Percentiles rank a stretch among this genome's conserved stretches.
Conservation (phyloP, 1,140 invertebrate species). For the Anadara kagoshimensis region DNA sequence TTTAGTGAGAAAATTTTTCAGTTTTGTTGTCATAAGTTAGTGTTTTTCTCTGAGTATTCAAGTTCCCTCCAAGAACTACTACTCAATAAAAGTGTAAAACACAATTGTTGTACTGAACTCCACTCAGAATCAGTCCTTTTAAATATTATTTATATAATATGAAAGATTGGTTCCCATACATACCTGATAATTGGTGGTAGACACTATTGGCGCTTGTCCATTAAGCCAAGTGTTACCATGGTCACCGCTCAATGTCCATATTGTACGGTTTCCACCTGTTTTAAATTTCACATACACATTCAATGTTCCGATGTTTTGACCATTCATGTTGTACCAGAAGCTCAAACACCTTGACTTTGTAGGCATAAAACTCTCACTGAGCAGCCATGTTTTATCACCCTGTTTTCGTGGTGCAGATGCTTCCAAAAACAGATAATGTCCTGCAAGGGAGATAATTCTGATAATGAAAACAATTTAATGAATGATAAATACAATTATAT, state of each 20-base stretch:
- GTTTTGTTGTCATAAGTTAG: too few species aligned
- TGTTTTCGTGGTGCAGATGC: slow-evolving; percentile 55
- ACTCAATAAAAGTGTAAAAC: neutral
- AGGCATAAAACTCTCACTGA: slow-evolving; percentile 42
- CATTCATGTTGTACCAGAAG: slow-evolving; percentile 67
- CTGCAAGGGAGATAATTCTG: slow-evolving; percentile 32
- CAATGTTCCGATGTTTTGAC: slow-evolving; percentile 51
- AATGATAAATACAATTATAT: too few species aligned
- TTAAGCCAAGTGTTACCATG: slow-evolving; percentile 58
- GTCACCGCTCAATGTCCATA: slow-evolving; percentile 56
- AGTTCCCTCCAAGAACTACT: too few species aligned
- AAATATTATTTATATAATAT: neutral
- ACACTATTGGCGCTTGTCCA: slow-evolving; percentile 53
- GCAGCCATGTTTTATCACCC: slow-evolving; percentile 61
- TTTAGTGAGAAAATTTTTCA: too few species aligned
- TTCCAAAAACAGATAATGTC: slow-evolving; percentile 66
- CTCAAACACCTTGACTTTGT: slow-evolving; percentile 49
- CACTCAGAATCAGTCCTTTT: neutral
- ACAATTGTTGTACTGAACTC: neutral
- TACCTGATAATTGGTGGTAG: slow-evolving; percentile 44
- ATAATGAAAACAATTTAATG: too few species aligned
- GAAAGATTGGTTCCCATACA: neutral
- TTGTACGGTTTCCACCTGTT: slow-evolving; percentile 38
- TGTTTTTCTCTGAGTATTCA: too few species aligned
- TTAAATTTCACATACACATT: slow-evolving; percentile 39